Evolutionary conservation across 1,140 invertebrate genomes (phyloP).

Genomic region (Palaemon carinicauda): DNA sequence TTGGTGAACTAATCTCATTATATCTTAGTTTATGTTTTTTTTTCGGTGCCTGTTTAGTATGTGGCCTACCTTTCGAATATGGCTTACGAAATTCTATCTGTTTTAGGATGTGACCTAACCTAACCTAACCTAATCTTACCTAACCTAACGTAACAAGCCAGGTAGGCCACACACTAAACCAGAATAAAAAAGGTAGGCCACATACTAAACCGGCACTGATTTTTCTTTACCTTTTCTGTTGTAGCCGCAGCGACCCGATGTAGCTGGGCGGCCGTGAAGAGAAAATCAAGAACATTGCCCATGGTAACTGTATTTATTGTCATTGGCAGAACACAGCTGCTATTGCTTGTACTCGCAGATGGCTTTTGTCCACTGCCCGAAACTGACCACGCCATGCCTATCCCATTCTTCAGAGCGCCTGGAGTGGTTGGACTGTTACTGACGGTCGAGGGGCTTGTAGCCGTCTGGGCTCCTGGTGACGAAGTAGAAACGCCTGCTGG

Average conservation of each 20-base stretch:
- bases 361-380: neutral
- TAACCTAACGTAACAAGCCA: too few species aligned
- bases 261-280: conserved; percentile 30
- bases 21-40: too few species aligned
- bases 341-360: neutral
- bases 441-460: neutral
- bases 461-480: neutral
- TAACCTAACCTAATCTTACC: too few species aligned
- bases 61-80: too few species aligned
- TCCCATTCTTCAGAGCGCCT: conserved; percentile 28
- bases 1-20: too few species aligned
- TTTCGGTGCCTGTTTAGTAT: too few species aligned
- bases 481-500: neutral
- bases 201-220: too few species aligned
- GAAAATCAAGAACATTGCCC: conserved; percentile 34
- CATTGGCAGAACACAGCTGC: neutral
- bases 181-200: too few species aligned
- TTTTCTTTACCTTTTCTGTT: conserved; percentile 13
- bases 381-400: conserved; percentile 32
- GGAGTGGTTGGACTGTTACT: neutral
- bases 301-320: neutral
- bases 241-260: conserved; percentile 36
- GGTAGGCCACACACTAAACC: too few species aligned
- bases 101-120: too few species aligned
- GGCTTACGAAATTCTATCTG: too few species aligned